Base-by-base conservation (phyloP, 2,797 vertebrate species). In the Gastrophryne carolinensis region DNA sequence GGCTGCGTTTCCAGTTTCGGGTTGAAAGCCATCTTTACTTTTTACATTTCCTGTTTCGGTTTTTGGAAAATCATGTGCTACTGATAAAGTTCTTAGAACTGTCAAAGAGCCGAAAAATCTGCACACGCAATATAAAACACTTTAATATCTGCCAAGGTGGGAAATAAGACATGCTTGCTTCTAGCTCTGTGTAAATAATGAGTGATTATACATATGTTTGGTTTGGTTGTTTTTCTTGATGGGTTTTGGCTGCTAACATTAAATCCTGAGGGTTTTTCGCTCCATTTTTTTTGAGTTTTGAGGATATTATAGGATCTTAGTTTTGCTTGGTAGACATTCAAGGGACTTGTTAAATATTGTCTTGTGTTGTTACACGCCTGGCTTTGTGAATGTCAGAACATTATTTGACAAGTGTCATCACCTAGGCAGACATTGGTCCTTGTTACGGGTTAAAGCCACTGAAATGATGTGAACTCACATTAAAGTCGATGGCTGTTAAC, bases 381-480 rank as follows among this genome's bases (percentile, higher is more conserved):
- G 32, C 66, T 70, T 49, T 70, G 13, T 64, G 54, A 72, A 60
- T 49, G 56, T 30, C 68, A 67, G 32, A 39, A 69, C 34, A 35
- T 54, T 21, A 58, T 69, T 32, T 69, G 65, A 54, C 57, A 70
- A 53, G 41, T 11, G 50, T 34, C 67, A 69, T 69, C 73, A 54
- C 29, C 26, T 34, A 75, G 29, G 23, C 26, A 24, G 13, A 12
- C 61, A 63, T 10, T 13, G 34, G 13, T 26, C 57, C 62, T 34
- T 41, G 65, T 54, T 69, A 69, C 50, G 56, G 65, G 58, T 77
- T 77, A 70, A 57, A 77, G 58, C 52, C 27, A 30, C 26, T 49
- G 35, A 54, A 64, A 30, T 56, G 50, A 56, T 71, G 10, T 71
- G 32, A 64, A 68, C 50, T 63, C 58, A 29, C 29, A 49, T 71